These are phyloP conservation scores for Otocyon megalotis DNA, from an alignment of 2,113 vertebrate species.

Conservation along the genomic window DNA sequence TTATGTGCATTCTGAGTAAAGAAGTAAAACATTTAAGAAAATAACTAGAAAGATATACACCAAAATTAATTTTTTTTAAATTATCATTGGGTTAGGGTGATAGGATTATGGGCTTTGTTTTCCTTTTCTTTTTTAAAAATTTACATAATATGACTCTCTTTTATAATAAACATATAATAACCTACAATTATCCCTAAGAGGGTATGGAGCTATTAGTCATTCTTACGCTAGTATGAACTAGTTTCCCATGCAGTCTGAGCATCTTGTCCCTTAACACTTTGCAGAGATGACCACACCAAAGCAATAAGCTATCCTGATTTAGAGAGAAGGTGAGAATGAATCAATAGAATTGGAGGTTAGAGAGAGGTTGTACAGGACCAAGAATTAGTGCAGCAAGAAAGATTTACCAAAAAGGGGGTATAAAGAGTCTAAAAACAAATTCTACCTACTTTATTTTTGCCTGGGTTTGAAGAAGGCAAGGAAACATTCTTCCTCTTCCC, in stretches of 20 bases:
- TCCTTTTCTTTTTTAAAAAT: neutral
- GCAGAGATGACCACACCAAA: neutral
- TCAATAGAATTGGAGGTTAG: neutral
- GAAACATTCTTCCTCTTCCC: neutral
- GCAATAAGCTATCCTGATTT: neutral
- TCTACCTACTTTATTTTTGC: neutral
- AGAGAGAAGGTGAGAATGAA: neutral
- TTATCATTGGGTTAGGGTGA: neutral
- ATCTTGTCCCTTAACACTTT: neutral
- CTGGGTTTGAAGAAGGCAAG: neutral
- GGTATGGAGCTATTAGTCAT: neutral
- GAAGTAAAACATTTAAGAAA: conserved; percentile 25
- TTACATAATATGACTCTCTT: neutral
- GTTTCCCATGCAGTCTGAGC: neutral
- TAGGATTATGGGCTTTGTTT: neutral
- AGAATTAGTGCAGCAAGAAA: neutral
- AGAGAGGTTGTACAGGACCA: neutral
- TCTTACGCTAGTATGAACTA: neutral
- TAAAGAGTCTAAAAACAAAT: neutral
- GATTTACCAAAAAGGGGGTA: neutral
- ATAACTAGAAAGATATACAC: neutral
- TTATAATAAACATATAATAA: conserved; percentile 26
- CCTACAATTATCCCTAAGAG: neutral
- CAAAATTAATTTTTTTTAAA: neutral
- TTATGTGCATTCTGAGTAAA: neutral